These are phyloP conservation scores for Pungitius pungitius DNA, from an alignment of 2,113 vertebrate species.

Conservation along the genomic window DNA sequence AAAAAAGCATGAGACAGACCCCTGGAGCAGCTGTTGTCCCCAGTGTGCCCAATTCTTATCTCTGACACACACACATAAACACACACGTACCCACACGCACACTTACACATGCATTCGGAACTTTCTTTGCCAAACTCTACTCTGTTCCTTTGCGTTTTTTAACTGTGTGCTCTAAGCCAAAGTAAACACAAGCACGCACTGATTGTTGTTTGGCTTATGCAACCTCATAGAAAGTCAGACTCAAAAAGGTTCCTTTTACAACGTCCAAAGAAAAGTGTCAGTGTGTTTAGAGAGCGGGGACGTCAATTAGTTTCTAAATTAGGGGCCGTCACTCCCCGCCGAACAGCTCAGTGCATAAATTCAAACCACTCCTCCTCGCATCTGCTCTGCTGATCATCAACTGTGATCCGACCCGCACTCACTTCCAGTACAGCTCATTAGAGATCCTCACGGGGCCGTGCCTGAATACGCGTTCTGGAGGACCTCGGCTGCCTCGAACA, in stretches of 20 bases:
- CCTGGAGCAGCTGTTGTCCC: conserved; percentile 70
- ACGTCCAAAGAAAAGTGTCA: background rate
- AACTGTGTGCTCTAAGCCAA: conserved; percentile 7
- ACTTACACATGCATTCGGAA: background rate
- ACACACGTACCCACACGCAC: background rate
- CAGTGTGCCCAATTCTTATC: conserved; percentile 26
- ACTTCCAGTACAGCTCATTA: conserved; percentile 60
- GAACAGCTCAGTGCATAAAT: conserved; percentile 30
- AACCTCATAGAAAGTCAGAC: conserved; percentile 35
- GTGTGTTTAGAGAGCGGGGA: background rate
- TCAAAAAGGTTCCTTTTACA: conserved; percentile 18
- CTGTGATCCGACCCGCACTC: conserved; percentile 43
- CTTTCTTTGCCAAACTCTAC: conserved; percentile 15
- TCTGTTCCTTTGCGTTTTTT: conserved; percentile 12
- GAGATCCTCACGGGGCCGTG: conserved; percentile 41
- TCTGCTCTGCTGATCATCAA: conserved; percentile 43
- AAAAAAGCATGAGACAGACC: conserved; percentile 50
- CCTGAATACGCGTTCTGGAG: conserved; percentile 38
- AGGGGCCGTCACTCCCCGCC: conserved; percentile 24
- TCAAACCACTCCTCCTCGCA: conserved; percentile 48
- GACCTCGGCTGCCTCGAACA: conserved; percentile 32
- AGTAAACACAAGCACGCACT: background rate
- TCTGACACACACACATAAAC: background rate
- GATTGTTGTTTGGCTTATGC: conserved; percentile 17
- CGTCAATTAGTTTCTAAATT: conserved; percentile 47